phyloP scores from a whole-genome alignment of 2,113 vertebrate genomes.

The Coregonus clupeaformis region DNA sequence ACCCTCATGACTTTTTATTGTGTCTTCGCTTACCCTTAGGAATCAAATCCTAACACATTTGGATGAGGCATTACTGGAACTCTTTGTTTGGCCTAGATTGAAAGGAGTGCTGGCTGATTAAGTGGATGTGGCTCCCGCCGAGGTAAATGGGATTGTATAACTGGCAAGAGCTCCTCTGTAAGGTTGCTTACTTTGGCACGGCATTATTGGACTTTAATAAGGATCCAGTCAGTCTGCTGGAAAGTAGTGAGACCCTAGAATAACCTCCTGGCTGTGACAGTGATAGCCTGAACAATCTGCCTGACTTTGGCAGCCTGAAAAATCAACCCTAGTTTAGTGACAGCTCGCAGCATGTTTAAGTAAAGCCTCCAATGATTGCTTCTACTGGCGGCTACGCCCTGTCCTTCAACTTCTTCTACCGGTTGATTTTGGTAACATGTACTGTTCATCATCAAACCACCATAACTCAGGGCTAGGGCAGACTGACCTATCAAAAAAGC shows the following conservation, averaged over 20 bases:
- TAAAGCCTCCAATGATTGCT: neutral
- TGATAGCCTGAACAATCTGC: neutral
- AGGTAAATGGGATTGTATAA: constrained; percentile 62
- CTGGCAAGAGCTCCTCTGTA: constrained; percentile 43
- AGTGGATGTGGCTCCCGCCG: constrained; percentile 50
- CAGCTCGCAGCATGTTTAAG: neutral
- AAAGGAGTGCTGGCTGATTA: constrained; percentile 62
- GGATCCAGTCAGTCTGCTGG: constrained; percentile 36
- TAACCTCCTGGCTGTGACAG: constrained; percentile 4
- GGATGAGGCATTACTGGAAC: constrained; percentile 67
- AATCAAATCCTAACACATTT: constrained; percentile 68
- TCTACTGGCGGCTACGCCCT: neutral
- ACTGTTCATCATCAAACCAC: neutral
- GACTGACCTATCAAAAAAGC: too few species aligned
- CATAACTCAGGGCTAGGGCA: neutral
- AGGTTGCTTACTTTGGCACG: constrained; percentile 33
- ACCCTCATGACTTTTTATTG: constrained; percentile 74
- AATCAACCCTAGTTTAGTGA: neutral
- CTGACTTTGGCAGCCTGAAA: neutral
- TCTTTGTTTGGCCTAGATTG: constrained; percentile 66
- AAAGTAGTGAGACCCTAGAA: neutral
- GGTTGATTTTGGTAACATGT: neutral
- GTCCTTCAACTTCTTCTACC: neutral
- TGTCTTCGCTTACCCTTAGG: constrained; percentile 74
- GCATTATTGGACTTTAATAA: constrained; percentile 42